Evolutionary conservation across 2,797 vertebrate species (phyloP).

Genomic region (Microctenopoma lineatum): DNA sequence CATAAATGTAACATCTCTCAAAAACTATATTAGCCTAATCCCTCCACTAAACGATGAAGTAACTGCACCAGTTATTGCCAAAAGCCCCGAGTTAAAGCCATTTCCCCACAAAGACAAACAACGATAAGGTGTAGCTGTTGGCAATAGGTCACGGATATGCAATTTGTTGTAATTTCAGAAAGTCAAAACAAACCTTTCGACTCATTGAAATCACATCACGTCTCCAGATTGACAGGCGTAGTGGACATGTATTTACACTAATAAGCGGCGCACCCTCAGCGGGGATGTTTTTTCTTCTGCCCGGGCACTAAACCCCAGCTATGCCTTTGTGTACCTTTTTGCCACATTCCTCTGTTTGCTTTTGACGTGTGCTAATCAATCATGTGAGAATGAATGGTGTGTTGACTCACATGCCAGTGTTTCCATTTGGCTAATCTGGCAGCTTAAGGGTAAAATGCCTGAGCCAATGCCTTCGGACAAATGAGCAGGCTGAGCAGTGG

Average conservation of each 20-base stretch:
- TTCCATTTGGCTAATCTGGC: slow-evolving; percentile 82
- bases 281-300: slow-evolving; percentile 77
- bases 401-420: slow-evolving; percentile 83
- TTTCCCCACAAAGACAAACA: slow-evolving; percentile 72
- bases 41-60: slow-evolving; percentile 56
- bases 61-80: slow-evolving; percentile 52
- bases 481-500: slow-evolving; percentile 76
- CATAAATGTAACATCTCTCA: slow-evolving; percentile 50
- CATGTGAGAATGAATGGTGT: slow-evolving; percentile 80
- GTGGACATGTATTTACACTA: slow-evolving; percentile 77
- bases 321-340: slow-evolving; percentile 82
- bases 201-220: slow-evolving; percentile 52
- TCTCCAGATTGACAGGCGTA: slow-evolving; percentile 53
- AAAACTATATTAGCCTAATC: slow-evolving; percentile 64
- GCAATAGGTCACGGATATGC: slow-evolving; percentile 51
- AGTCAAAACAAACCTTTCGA: slow-evolving; percentile 39
- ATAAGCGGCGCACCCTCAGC: slow-evolving; percentile 64
- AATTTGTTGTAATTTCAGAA: slow-evolving; percentile 37
- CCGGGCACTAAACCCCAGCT: slow-evolving; percentile 77
- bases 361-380: slow-evolving; percentile 84
- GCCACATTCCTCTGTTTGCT: slow-evolving; percentile 82
- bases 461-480: slow-evolving; percentile 72
- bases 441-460: slow-evolving; percentile 77
- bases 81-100: slow-evolving; percentile 45
- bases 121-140: slow-evolving; percentile 55